phyloP scores from a whole-genome alignment of 2,113 vertebrate species.

The Lontra canadensis region DNA sequence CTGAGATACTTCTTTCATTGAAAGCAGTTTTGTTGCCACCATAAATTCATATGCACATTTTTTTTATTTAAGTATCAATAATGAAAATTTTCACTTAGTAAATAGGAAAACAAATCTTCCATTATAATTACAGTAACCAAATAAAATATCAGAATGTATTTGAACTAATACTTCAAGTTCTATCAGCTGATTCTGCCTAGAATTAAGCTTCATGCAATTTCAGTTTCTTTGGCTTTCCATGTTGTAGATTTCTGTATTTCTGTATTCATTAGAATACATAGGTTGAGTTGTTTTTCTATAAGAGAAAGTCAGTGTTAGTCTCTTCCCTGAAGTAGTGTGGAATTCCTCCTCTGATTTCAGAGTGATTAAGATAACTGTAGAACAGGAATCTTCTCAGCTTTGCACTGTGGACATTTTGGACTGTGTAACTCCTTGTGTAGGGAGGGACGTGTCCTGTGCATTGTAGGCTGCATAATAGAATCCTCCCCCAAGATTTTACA shows the following conservation, averaged over 20 bases:
- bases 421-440: background rate
- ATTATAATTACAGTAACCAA: background rate
- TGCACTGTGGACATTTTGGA: background rate
- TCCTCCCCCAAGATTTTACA: background rate
- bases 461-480: background rate
- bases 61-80: background rate
- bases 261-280: background rate
- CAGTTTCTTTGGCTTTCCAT: background rate
- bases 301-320: accelerated
- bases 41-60: background rate
- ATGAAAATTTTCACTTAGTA: background rate
- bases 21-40: background rate
- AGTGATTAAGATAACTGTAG: background rate
- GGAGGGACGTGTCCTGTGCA: background rate
- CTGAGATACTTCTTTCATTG: background rate
- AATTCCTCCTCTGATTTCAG: background rate
- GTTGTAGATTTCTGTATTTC: background rate
- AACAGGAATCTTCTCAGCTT: background rate
- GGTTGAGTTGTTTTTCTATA: background rate
- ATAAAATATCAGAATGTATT: background rate
- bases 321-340: background rate
- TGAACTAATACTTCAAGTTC: background rate
- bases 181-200: background rate
- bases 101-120: background rate
- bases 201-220: background rate